Evolutionary conservation across 2,888 invertebrate species (phyloP).

Genomic region (Lasius fuliginosus): DNA sequence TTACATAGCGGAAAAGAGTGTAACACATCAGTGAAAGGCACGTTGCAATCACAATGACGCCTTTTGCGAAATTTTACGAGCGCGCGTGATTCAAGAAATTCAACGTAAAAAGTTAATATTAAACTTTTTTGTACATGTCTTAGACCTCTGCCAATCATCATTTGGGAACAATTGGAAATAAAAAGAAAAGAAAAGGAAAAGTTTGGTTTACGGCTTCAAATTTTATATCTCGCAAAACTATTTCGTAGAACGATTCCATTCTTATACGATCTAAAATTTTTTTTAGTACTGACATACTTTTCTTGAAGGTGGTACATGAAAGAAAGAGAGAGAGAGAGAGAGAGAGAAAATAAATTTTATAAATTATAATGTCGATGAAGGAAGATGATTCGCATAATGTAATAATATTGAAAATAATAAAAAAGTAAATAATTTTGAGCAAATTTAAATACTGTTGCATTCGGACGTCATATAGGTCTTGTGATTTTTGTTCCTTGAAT

Average conservation of each 20-base stretch:
- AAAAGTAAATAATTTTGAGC: not conserved
- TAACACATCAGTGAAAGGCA: slow-evolving; percentile 47
- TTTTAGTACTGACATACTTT: slow-evolving; percentile 26
- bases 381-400: not conserved
- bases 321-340: not conserved
- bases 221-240: slow-evolving; percentile 27
- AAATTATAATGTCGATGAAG: slow-evolving; percentile 1
- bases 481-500: not conserved
- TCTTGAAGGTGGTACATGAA: not conserved
- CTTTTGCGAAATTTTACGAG: slow-evolving; percentile 45
- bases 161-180: slow-evolving; percentile 17
- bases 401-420: not conserved
- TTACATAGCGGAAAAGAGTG: slow-evolving; percentile 50
- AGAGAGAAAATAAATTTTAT: not conserved
- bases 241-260: slow-evolving; percentile 5
- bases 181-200: not conserved
- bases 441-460: not conserved
- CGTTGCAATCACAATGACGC: slow-evolving; percentile 2
- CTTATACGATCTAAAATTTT: not conserved
- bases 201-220: slow-evolving; percentile 16
- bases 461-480: not conserved
- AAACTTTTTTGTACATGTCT: slow-evolving; percentile 13
- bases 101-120: slow-evolving; percentile 15
- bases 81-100: slow-evolving; percentile 24
- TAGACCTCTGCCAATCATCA: slow-evolving; percentile 4